Percentiles rank a stretch among this genome's conserved stretches.
Conservation (phyloP, 2,797 vertebrate genomes). For the Rhinoraja longicauda region DNA sequence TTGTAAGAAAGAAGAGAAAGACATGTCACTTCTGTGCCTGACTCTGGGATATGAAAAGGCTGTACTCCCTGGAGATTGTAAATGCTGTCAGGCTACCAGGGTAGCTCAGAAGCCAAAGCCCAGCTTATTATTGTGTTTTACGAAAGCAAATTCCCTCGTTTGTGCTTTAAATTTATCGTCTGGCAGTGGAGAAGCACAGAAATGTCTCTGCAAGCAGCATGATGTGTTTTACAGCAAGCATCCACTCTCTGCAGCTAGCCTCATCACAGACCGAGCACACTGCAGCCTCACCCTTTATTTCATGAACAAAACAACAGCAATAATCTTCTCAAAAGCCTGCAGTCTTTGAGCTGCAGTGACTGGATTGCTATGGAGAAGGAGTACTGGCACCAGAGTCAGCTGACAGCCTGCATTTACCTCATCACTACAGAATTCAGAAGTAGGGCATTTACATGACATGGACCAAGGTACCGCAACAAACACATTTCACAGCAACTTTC, state of each 20-base stretch:
- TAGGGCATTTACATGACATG: neutral
- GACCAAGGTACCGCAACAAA: neutral
- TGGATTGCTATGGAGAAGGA: neutral
- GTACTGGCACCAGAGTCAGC: neutral
- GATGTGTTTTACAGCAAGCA: neutral
- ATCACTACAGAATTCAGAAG: neutral
- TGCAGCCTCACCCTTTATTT: neutral
- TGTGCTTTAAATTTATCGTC: neutral
- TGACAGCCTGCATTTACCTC: conserved; percentile 13
- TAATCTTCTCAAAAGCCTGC: neutral
- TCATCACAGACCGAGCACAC: neutral
- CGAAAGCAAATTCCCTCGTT: neutral
- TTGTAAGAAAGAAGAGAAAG: too few relatives aligned
- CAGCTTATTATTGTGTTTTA: neutral
- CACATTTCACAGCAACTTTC: neutral
- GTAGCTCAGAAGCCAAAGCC: neutral
- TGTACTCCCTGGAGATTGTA: neutral
- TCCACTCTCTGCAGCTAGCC: neutral
- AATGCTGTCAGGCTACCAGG: neutral
- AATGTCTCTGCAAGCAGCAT: neutral
- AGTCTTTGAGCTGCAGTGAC: neutral
- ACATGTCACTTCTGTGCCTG: neutral
- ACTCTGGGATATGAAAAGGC: neutral
- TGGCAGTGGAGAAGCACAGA: neutral
- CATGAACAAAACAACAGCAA: neutral